Conservation (phyloP, 2,113 vertebrate species). For the Brachypteracias leptosomus region DNA sequence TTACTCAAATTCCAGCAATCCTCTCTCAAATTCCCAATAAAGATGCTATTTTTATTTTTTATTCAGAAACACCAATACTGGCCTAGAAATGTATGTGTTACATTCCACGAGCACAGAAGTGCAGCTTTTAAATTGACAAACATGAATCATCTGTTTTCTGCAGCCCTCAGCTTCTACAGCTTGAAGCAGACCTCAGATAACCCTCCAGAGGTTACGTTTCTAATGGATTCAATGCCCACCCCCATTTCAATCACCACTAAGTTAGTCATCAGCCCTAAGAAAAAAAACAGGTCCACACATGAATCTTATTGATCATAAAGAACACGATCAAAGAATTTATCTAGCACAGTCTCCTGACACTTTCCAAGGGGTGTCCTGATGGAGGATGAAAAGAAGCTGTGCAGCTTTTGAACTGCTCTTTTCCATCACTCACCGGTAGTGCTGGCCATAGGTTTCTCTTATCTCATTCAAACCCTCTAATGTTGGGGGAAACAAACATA, state of each 20-base stretch:
- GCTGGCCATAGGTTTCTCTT: not conserved
- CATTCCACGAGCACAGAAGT: not conserved
- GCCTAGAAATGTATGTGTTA: not conserved
- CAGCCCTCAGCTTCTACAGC: not conserved
- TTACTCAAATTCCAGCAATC: not conserved
- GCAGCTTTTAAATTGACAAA: not conserved
- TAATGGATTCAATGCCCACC: not conserved
- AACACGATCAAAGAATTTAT: not conserved
- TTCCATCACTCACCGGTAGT: not conserved
- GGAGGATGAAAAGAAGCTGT: not conserved
- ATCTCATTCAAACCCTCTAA: not conserved
- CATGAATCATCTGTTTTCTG: fast-evolving
- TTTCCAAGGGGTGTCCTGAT: not conserved
- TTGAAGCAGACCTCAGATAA: not conserved
- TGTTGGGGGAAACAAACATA: not conserved
- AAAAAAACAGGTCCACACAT: not conserved
- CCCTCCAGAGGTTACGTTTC: not conserved
- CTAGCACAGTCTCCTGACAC: not conserved
- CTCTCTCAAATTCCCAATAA: not conserved
- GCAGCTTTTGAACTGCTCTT: not conserved
- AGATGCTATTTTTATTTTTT: not conserved
- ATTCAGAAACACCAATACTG: not conserved
- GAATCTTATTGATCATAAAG: not conserved
- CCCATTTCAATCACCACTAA: not conserved
- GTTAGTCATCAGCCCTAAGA: not conserved